These are phyloP conservation scores for Mythimna loreyi DNA, from an alignment of 2,888 invertebrate species.

Conservation along the genomic window DNA sequence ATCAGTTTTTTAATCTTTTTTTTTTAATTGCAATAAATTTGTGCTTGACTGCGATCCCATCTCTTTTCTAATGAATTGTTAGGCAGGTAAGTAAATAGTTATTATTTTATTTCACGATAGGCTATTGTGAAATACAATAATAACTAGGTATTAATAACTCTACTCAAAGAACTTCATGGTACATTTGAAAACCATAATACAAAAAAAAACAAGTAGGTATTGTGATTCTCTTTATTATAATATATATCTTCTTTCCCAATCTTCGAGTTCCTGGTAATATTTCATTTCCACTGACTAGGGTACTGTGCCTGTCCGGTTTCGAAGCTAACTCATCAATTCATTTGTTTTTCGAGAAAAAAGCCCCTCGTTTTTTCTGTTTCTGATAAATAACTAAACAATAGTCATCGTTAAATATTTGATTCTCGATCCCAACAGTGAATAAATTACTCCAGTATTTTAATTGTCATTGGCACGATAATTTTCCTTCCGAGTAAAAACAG, in stretches of 20 bases:
- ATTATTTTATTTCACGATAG: too few relatives aligned
- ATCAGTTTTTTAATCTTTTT: neutral
- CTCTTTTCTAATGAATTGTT: too few relatives aligned
- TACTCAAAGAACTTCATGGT: neutral
- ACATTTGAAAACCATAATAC: neutral
- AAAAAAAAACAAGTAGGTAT: neutral
- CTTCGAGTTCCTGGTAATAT: constrained; percentile 20
- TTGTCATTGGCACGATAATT: neutral
- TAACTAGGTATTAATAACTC: too few relatives aligned
- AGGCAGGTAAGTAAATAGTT: neutral
- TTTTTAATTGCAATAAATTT: too few relatives aligned
- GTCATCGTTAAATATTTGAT: neutral
- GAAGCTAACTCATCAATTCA: constrained; percentile 38
- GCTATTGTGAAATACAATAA: neutral
- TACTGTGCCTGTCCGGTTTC: constrained; percentile 15
- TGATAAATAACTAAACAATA: constrained; percentile 22
- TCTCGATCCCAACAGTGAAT: neutral
- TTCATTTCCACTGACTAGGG: constrained; percentile 25
- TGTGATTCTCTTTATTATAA: constrained; percentile 1
- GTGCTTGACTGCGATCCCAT: too few relatives aligned
- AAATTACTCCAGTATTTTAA: constrained; percentile 8
- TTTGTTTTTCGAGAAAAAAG: constrained; percentile 22
- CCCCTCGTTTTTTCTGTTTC: neutral
- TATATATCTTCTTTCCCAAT: constrained; percentile 3
- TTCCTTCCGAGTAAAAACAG: neutral